These are phyloP conservation scores for Denticeps clupeoides DNA, from an alignment of 2,797 vertebrate genomes.

Conservation along the genomic window DNA sequence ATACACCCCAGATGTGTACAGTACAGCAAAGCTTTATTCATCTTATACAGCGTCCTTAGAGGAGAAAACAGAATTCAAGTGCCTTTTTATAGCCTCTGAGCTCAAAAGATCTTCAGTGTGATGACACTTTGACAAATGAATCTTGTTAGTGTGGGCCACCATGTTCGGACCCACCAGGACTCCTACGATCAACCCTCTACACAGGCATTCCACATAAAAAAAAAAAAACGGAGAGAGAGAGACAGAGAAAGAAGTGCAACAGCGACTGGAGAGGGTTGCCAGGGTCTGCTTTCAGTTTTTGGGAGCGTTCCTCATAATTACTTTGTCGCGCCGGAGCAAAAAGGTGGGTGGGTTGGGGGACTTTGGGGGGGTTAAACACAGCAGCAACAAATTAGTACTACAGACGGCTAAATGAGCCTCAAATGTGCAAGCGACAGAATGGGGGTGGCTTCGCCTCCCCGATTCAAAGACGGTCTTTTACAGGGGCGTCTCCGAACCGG, in stretches of 20 bases:
- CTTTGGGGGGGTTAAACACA: constrained; percentile 27
- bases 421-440: constrained; percentile 24
- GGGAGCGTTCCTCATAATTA: constrained; percentile 35
- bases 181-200: neutral
- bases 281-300: constrained; percentile 41
- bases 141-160: constrained; percentile 5
- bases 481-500: constrained; percentile 32
- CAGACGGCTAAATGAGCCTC: constrained; percentile 26
- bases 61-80: too few relatives aligned
- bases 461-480: constrained; percentile 28
- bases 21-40: too few relatives aligned
- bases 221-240: too few relatives aligned
- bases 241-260: constrained; percentile 6
- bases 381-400: constrained; percentile 29
- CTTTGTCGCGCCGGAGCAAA: constrained; percentile 33
- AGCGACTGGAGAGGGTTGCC: constrained; percentile 24
- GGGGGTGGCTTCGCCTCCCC: constrained; percentile 30
- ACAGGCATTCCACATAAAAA: neutral
- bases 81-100: neutral
- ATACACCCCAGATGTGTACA: too few relatives aligned
- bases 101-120: neutral
- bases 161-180: constrained; percentile 18
- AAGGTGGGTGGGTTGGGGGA: constrained; percentile 8
- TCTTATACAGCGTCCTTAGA: too few relatives aligned
- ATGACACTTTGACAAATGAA: neutral